Conservation (phyloP, 2,113 vertebrate genomes). For the Cochlearius cochlearius region DNA sequence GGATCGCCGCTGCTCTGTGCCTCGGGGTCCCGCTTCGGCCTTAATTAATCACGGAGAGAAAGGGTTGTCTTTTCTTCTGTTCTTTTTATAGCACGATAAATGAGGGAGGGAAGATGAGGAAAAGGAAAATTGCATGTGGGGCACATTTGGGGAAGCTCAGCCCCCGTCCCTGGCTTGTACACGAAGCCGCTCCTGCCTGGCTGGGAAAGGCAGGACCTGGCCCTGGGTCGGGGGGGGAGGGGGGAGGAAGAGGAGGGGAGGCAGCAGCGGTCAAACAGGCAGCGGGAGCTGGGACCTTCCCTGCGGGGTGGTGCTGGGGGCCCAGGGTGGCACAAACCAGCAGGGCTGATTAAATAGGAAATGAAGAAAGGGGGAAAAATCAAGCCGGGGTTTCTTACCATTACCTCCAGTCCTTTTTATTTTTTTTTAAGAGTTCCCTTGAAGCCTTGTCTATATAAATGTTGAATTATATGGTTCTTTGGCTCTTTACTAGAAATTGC, state of each 20-base stretch:
- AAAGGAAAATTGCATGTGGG: not conserved
- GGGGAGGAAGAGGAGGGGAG: not conserved
- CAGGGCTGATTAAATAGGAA: not conserved
- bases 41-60: conserved; percentile 67
- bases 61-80: not conserved
- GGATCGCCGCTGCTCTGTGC: conserved; percentile 58
- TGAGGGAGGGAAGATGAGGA: not conserved
- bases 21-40: conserved; percentile 32
- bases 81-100: not conserved
- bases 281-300: not conserved
- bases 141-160: not conserved
- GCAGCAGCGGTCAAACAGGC: not conserved
- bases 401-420: not conserved
- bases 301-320: not conserved
- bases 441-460: conserved; percentile 41
- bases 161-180: fast-evolving
- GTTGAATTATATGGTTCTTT: conserved; percentile 53
- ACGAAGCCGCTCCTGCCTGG: not conserved
- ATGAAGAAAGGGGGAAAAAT: not conserved
- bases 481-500: conserved; percentile 47
- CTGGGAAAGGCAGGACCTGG: not conserved
- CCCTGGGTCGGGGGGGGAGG: not conserved
- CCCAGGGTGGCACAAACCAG: not conserved
- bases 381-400: not conserved
- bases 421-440: not conserved